These are phyloP conservation scores for Crypturellus tataupa DNA, from an alignment of 2,797 vertebrate genomes.

Conservation along the genomic window DNA sequence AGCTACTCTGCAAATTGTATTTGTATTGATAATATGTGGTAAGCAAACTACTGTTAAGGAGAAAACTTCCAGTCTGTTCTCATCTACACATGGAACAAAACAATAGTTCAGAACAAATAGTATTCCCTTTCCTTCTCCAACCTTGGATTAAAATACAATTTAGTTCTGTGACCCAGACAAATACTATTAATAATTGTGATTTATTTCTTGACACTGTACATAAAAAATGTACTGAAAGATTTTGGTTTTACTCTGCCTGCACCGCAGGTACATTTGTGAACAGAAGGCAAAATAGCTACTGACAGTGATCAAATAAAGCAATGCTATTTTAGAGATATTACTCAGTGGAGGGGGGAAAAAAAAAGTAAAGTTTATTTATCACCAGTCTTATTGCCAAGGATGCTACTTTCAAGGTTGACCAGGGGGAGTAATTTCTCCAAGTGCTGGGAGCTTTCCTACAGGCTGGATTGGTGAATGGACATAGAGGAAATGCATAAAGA, in stretches of 20 bases:
- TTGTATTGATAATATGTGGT: conserved; percentile 46
- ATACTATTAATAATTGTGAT: conserved; percentile 3
- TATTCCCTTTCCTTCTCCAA: conserved; percentile 12
- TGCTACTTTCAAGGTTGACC: background rate
- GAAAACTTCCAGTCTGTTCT: conserved; percentile 42
- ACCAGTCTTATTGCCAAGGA: background rate
- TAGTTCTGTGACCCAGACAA: conserved; percentile 32
- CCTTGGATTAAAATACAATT: conserved; percentile 37
- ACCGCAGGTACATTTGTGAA: background rate
- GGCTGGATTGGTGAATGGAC: background rate
- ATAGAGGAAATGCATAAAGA: background rate
- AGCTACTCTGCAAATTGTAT: conserved; percentile 56
- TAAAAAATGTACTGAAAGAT: conserved; percentile 8
- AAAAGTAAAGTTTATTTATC: background rate
- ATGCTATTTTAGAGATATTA: background rate
- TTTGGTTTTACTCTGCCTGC: conserved; percentile 1
- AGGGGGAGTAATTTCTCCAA: background rate
- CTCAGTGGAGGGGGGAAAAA: too few species aligned
- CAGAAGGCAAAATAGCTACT: background rate
- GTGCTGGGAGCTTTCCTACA: background rate
- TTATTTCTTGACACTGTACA: conserved; percentile 3
- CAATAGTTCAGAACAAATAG: conserved; percentile 38
- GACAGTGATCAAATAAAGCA: background rate
- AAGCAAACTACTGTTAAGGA: conserved; percentile 45
- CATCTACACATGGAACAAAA: background rate